phyloP scores from a whole-genome alignment of 2,113 vertebrate genomes.

The Cervus canadensis region DNA sequence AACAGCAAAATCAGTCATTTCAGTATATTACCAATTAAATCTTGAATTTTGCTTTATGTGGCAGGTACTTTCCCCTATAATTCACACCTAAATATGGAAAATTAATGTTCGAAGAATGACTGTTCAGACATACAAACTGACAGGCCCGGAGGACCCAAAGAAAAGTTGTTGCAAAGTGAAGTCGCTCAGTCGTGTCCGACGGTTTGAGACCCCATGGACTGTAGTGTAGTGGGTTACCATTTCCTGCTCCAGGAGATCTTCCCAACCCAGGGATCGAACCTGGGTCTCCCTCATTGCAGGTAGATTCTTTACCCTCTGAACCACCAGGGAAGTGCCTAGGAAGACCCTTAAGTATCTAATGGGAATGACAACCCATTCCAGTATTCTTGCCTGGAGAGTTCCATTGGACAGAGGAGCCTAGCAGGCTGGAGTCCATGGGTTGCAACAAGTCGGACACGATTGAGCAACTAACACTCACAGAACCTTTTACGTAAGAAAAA shows the following conservation, averaged over 20 bases:
- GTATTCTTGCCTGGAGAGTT: background rate
- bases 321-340: background rate
- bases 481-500: background rate
- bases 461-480: background rate
- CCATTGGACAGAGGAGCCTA: background rate
- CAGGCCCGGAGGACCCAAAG: background rate
- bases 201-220: background rate
- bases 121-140: background rate
- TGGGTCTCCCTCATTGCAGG: background rate
- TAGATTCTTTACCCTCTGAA: background rate
- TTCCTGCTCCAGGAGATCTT: background rate
- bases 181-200: rapidly evolving
- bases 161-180: background rate
- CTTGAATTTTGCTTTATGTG: background rate
- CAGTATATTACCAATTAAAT: background rate
- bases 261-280: background rate
- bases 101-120: background rate
- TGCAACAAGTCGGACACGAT: rapidly evolving
- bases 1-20: background rate
- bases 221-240: background rate
- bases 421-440: background rate
- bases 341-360: background rate
- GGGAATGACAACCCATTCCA: background rate
- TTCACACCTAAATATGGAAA: background rate
- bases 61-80: background rate